Base-by-base conservation (phyloP, 2,888 invertebrate species). In the Ametastegia equiseti region DNA sequence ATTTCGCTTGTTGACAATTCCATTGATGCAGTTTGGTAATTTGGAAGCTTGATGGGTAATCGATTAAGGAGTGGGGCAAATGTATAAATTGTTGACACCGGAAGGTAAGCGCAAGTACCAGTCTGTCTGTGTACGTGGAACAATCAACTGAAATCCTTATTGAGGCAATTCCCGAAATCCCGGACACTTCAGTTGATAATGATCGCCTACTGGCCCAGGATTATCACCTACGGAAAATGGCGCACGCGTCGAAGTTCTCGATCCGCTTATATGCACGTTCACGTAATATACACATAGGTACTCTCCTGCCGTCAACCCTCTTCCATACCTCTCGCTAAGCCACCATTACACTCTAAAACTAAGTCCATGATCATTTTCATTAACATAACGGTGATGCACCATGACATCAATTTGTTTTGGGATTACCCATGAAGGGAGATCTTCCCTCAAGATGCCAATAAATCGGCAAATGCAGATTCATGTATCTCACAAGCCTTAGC, bases 341-440 rank as follows among this genome's bases (percentile, higher is more conserved):
- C 78, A 19, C 33, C 60, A 36, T 63, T n/a, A 63, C 39, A 45
- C 78, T 78, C 42, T 42, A 23, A 36, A 60, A 63, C 78, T 63
- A 63, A 78, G 78, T 78, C 78, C 63, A 27, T 78, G 60, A 63
- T 78, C 33, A 78, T 60, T 78, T 60, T 78, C 33, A 78, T 78
- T 42, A 78, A 57, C 78, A 42, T 78, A 78, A 60, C 60, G 60
- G 42, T 33, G 60, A 63, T 60, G 78, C 54, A 54, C 54, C 54
- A 15, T 2, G 75, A 19, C 78, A 60, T n/a, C 50, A 23, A 60
- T 60, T 19, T 15, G 60, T 39, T 30, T 23, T 11, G 23, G 78
- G 60, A 36, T 75, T 47, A n/a, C 15, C 11, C 36, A 13, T 6
- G 54, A 33, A 30, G 23, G 19, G 54, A 54, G 30, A 36, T 23